Evolutionary conservation across 2,888 invertebrate genomes (phyloP).

Genomic region (Pachydiplax longipennis): DNA sequence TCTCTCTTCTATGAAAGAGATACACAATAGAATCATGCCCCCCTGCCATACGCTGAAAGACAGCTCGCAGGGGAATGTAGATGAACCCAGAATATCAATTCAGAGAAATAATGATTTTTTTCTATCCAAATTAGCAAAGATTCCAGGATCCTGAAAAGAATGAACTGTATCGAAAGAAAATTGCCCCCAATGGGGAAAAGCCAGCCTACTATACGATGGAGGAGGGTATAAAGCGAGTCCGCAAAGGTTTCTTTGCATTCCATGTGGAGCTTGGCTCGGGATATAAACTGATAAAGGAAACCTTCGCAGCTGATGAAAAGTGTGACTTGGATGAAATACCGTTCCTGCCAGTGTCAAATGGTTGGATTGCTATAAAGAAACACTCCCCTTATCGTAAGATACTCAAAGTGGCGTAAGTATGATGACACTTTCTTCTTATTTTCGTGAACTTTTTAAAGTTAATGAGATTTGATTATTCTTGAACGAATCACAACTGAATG

Average conservation of each 20-base stretch:
- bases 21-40: too few relatives aligned
- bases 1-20: too few relatives aligned
- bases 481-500: background rate
- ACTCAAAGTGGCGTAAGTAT: slow-evolving; percentile 68
- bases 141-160: slow-evolving; percentile 53
- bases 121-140: background rate
- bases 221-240: slow-evolving; percentile 46
- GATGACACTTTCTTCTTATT: background rate
- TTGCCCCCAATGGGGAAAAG: slow-evolving; percentile 62
- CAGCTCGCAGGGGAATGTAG: too few relatives aligned
- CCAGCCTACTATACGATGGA: slow-evolving; percentile 53
- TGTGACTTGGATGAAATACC: slow-evolving; percentile 73
- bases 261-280: slow-evolving; percentile 46
- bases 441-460: too few relatives aligned
- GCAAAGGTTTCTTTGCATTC: slow-evolving; percentile 48
- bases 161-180: slow-evolving; percentile 57
- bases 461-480: background rate
- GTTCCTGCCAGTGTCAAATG: slow-evolving; percentile 69
- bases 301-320: slow-evolving; percentile 73
- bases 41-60: too few relatives aligned
- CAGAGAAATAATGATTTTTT: background rate
- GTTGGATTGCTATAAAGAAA: slow-evolving; percentile 70
- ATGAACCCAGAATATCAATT: too few relatives aligned
- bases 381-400: slow-evolving; percentile 69
- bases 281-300: slow-evolving; percentile 69